Base-by-base conservation (phyloP, 2,888 invertebrate species). In the Pseudococcus longispinus region DNA sequence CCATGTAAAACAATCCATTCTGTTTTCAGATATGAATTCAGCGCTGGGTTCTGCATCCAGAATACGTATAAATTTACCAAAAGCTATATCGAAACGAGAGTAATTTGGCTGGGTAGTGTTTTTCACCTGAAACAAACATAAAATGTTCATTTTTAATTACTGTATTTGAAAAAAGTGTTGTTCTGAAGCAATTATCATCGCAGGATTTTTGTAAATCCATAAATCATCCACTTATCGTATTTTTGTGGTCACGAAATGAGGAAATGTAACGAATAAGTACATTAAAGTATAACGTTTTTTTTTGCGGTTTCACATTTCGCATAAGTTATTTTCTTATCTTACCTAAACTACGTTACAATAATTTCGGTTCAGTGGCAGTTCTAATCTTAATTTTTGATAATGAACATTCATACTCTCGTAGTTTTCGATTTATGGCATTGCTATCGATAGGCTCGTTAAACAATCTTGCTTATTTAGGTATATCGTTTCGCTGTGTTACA, bases 1-100 rank as follows among this genome's bases (percentile, higher is more conserved):
- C 89, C 89, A 89, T 0, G 89, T 89, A 83, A 89, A 89, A 77
- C 89, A 89, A 29, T 89, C 89, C 89, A 89, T 89, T 82, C 88
- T 88, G 11, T 88, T 89, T 87, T 89, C 89, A 80, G 88, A 88
- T 11, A 89, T 88, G 29, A 89, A 89, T 15, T 88, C 88, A 0
- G 89, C 88, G 13, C 88, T 88, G 2, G 88, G 88, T 77, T 89
- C 88, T 29, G 88, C 87, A 85, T 89, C 89, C 20, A 89, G 87
- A 42, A 89, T 87, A 60, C 89, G 88, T 2, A 89, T 89, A 83
- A 89, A 89, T 84, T 88, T 88, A 4, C 89, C 89, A n/a, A 89
- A 88, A 0, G 89, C 89, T 46, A 89, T 88, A 70, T 89, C 89
- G 8, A 89, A 87, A 42, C 42, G 18, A 29, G 83, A 20, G 11